These are phyloP conservation scores for Drosophila littoralis DNA, from an alignment of 1,140 invertebrate species.

Conservation along the genomic window DNA sequence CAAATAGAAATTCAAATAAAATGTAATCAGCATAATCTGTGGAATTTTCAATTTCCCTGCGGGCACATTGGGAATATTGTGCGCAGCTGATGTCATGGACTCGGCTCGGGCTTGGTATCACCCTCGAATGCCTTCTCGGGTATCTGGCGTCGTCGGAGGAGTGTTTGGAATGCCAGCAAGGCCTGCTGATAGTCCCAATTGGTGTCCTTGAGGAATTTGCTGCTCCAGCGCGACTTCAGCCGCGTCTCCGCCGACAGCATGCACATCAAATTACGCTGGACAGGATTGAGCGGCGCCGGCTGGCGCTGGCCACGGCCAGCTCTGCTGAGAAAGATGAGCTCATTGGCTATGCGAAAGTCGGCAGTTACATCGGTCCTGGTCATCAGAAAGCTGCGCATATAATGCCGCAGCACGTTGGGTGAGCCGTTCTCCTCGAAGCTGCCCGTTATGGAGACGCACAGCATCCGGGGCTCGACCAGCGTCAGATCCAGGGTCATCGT, in stretches of 20 bases:
- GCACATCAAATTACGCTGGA: conserved; percentile 5
- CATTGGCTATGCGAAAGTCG: conserved; percentile 40
- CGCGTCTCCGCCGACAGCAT: conserved; percentile 19
- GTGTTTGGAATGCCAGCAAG: conserved; percentile 25
- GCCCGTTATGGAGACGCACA: conserved; percentile 32
- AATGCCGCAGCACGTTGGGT: neutral
- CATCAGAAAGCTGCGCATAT: conserved; percentile 31
- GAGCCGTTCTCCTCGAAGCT: conserved; percentile 11
- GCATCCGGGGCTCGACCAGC: conserved; percentile 1
- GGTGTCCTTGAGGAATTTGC: conserved; percentile 31
- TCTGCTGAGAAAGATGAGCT: conserved; percentile 30
- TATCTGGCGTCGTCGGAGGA: conserved; percentile 9
- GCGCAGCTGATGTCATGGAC: conserved; percentile 11
- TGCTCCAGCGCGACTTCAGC: conserved; percentile 28
- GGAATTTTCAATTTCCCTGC: conserved; percentile 55
- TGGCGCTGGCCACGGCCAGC: conserved; percentile 1
- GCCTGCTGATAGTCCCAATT: conserved; percentile 46
- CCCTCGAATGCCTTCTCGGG: conserved; percentile 17
- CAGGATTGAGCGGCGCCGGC: neutral
- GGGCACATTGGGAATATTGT: conserved; percentile 39
- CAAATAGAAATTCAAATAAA: conserved; percentile 45
- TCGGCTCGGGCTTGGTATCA: neutral
- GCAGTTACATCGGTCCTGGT: neutral
- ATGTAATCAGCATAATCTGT: conserved; percentile 57
- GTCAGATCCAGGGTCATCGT: conserved; percentile 38